These are phyloP conservation scores for Metridium senile DNA, from an alignment of 92 coral and sea anemone species.

Conservation along the genomic window DNA sequence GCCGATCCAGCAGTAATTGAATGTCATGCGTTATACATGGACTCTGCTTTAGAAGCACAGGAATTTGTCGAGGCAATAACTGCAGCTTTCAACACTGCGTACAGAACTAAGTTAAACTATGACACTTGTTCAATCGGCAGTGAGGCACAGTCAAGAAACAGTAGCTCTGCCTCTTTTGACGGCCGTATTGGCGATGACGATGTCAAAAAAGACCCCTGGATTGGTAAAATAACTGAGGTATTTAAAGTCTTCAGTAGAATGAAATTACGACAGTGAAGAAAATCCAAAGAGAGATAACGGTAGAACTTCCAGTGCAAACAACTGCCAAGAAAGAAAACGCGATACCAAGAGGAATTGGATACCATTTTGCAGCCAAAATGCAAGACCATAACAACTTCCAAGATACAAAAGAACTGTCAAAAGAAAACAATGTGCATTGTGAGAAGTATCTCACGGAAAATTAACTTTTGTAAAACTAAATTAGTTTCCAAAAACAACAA, in stretches of 20 bases:
- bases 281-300: too few relatives aligned
- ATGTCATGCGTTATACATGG: conserved; percentile 61
- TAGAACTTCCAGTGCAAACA: too few relatives aligned
- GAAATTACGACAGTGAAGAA: background rate
- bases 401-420: too few relatives aligned
- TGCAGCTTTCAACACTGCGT: conserved; percentile 56
- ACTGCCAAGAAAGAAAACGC: too few relatives aligned
- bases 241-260: background rate
- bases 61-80: conserved; percentile 59
- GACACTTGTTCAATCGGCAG: background rate
- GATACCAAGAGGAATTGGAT: too few relatives aligned
- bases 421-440: too few relatives aligned
- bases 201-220: background rate
- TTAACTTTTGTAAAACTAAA: too few relatives aligned
- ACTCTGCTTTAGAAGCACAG: conserved; percentile 54
- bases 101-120: conserved; percentile 1
- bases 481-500: too few relatives aligned
- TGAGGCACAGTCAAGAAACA: conserved; percentile 2
- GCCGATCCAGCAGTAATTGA: conserved; percentile 47
- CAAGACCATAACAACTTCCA: too few relatives aligned
- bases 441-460: too few relatives aligned
- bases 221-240: background rate
- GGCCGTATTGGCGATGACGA: background rate
- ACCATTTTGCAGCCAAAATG: too few relatives aligned
- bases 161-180: background rate